Conservation (phyloP, 2,888 invertebrate species). For the Perdita meconis region DNA sequence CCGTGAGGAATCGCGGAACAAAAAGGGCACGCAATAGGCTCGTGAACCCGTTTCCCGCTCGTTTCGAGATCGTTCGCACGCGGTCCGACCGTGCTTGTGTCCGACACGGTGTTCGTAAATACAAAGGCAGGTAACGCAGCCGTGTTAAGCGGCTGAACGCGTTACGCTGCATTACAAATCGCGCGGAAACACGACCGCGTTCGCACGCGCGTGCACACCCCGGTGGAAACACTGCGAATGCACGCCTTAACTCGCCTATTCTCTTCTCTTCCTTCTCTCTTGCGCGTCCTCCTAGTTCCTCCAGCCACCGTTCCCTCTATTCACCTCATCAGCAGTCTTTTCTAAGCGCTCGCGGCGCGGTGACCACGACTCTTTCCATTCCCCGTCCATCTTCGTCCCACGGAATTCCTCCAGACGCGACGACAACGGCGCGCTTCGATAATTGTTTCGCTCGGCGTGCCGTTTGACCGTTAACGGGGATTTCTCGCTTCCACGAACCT, state of each 20-base stretch:
- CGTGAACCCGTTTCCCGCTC: neutral
- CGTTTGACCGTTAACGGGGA: slow-evolving; percentile 26
- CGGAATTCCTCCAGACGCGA: slow-evolving; percentile 18
- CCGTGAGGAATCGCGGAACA: neutral
- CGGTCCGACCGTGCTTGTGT: slow-evolving; percentile 61
- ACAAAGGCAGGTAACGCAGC: slow-evolving; percentile 73
- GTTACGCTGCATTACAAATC: slow-evolving; percentile 75
- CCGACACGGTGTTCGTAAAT: slow-evolving; percentile 71
- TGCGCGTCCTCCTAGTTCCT: neutral
- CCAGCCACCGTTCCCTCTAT: neutral
- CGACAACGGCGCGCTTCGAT: slow-evolving; percentile 27
- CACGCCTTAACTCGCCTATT: slow-evolving; percentile 32
- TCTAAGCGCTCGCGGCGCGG: slow-evolving; percentile 13
- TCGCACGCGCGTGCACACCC: slow-evolving; percentile 22
- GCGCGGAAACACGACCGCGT: slow-evolving; percentile 70
- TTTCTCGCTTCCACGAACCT: slow-evolving; percentile 13
- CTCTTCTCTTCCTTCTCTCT: neutral
- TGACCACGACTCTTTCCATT: slow-evolving; percentile 11
- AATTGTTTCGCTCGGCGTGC: slow-evolving; percentile 40
- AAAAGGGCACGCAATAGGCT: neutral
- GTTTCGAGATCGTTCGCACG: slow-evolving; percentile 14
- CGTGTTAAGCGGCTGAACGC: slow-evolving; percentile 70
- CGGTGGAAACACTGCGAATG: slow-evolving; percentile 35
- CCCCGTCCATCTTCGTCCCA: slow-evolving; percentile 10
- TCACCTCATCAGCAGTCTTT: slow-evolving; percentile 33